Evolutionary conservation across 2,888 invertebrate genomes (phyloP).

Genomic region (Sphecodes monilicornis): DNA sequence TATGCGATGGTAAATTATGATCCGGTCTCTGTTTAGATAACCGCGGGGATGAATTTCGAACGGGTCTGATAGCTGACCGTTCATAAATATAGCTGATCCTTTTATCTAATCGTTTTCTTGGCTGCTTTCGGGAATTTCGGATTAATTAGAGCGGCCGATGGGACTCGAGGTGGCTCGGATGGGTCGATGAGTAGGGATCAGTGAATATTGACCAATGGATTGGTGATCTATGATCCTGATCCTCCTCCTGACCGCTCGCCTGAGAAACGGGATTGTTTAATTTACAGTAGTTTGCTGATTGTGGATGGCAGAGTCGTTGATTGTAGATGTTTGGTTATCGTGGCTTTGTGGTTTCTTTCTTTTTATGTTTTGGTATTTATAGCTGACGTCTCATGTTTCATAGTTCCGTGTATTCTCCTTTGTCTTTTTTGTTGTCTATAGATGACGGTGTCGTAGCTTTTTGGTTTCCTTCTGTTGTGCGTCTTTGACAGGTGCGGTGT

Average conservation of each 20-base stretch:
- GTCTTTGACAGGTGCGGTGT: no score
- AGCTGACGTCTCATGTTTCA: no score
- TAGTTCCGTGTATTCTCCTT: no score
- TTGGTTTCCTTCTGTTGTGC: no score
- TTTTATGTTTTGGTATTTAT: no score
- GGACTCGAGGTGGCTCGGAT: background rate
- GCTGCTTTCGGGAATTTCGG: slow-evolving; percentile 27
- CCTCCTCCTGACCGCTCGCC: background rate
- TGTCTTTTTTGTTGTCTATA: no score
- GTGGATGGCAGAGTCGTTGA: background rate
- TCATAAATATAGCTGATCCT: slow-evolving; percentile 46
- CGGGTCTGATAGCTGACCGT: slow-evolving; percentile 35
- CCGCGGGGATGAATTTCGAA: slow-evolving; percentile 45
- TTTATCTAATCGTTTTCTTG: slow-evolving; percentile 9
- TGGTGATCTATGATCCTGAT: background rate
- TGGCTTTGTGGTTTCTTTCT: background rate
- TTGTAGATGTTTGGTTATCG: background rate
- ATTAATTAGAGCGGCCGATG: slow-evolving; percentile 42
- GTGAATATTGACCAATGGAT: background rate
- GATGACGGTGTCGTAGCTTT: no score
- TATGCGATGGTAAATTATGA: slow-evolving; percentile 59
- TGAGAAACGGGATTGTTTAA: slow-evolving; percentile 1
- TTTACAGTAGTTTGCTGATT: background rate
- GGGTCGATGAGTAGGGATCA: background rate
- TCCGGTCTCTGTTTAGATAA: slow-evolving; percentile 52